A percentile compares a stretch with the other conserved stretches of the same genome.
phyloP scores from a whole-genome alignment of 2,888 invertebrate species.

The Eupeodes latifasciatus region DNA sequence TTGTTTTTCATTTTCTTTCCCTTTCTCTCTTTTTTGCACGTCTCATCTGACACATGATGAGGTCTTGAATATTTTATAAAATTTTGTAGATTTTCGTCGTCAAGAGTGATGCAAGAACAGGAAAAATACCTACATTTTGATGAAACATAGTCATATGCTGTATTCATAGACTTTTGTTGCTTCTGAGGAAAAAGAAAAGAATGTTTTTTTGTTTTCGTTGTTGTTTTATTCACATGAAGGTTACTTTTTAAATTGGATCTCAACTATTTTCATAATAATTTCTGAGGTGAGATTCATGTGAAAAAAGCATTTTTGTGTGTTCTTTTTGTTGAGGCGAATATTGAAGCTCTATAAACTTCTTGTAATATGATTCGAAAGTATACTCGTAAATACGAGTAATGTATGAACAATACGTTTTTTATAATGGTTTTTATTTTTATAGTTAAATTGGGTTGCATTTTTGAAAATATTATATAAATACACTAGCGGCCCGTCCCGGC shows the following conservation, averaged over 20 bases:
- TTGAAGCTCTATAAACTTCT: background rate
- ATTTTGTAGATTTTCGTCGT: constrained; percentile 8
- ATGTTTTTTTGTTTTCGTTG: background rate
- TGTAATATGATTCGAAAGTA: too few species aligned
- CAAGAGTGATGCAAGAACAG: background rate
- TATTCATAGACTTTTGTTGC: background rate
- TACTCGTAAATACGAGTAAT: too few species aligned
- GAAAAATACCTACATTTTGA: background rate
- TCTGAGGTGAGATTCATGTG: background rate
- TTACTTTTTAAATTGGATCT: constrained; percentile 16
- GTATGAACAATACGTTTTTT: too few species aligned
- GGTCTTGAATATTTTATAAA: constrained; percentile 38
- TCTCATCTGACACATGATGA: constrained; percentile 29
- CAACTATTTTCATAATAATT: constrained; percentile 15
- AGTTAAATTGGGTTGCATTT: too few species aligned
- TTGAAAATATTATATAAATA: too few species aligned
- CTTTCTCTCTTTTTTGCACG: too few species aligned
- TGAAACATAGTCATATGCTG: background rate
- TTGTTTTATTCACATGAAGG: constrained; percentile 26
- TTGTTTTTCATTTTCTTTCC: background rate
- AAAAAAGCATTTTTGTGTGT: background rate
- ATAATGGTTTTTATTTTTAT: too few species aligned
- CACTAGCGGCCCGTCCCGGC: too few species aligned
- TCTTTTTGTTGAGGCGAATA: background rate
- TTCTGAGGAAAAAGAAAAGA: background rate